Conservation (phyloP, 2,888 invertebrate genomes). For the Melanophora roralis region DNA sequence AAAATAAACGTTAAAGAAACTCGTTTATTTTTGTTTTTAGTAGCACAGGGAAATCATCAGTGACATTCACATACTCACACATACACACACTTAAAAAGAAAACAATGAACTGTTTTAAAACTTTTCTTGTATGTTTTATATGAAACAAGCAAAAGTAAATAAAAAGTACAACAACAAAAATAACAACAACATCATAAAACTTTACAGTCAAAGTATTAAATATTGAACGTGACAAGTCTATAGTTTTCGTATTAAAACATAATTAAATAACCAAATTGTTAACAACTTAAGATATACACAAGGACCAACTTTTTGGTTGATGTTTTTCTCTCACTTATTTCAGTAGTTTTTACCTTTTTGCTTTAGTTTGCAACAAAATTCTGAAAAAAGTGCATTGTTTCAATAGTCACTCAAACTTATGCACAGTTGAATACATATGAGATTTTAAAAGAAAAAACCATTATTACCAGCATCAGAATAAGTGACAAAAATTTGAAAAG, state of each 20-base stretch:
- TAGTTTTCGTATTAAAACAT: constrained; percentile 40
- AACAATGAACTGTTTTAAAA: constrained; percentile 11
- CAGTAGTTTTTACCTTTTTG: constrained; percentile 1
- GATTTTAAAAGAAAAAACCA: background rate
- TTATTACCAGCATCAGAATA: constrained; percentile 4
- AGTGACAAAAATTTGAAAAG: background rate
- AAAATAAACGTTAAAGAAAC: background rate
- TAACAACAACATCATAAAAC: constrained; percentile 10
- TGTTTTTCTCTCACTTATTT: background rate
- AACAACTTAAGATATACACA: constrained; percentile 39
- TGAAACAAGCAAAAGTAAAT: background rate
- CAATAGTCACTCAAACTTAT: background rate
- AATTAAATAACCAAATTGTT: constrained; percentile 48
- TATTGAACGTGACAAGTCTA: constrained; percentile 52
- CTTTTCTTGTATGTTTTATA: constrained; percentile 31
- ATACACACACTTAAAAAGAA: background rate
- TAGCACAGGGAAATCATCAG: background rate
- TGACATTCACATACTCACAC: background rate
- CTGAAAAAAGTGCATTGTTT: background rate
- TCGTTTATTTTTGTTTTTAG: background rate
- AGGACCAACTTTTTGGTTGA: constrained; percentile 34
- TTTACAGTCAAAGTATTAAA: constrained; percentile 52
- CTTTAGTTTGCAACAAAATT: background rate
- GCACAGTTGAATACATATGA: background rate
- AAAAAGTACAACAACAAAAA: background rate